Percentiles rank a stretch among this genome's conserved stretches.
These are phyloP conservation scores for Petrocephalus sullivani DNA, from an alignment of 2,797 vertebrate genomes.

Conservation along the genomic window DNA sequence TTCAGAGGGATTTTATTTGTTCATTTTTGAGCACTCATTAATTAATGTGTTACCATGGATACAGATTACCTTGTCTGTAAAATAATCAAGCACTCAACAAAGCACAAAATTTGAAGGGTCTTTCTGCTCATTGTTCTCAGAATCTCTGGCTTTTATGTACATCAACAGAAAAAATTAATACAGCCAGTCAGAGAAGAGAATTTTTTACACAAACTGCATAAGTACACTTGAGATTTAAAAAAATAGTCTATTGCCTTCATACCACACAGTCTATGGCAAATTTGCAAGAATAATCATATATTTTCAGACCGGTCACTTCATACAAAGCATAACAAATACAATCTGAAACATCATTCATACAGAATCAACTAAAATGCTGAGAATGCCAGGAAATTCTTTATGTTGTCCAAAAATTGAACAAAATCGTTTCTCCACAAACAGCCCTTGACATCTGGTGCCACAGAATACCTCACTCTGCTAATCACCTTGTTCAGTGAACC, in stretches of 20 bases:
- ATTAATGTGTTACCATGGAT: slow-evolving; percentile 36
- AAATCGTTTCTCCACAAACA: not conserved
- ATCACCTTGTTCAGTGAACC: not conserved
- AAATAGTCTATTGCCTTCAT: not conserved
- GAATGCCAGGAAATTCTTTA: not conserved
- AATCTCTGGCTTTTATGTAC: not conserved
- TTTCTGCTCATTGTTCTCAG: not conserved
- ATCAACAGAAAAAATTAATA: not conserved
- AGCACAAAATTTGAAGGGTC: not conserved
- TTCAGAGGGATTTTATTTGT: not conserved
- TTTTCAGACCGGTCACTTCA: not conserved
- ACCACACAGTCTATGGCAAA: not conserved
- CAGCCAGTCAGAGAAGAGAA: not conserved
- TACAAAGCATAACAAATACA: not conserved
- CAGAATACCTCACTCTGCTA: not conserved
- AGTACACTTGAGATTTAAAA: not conserved
- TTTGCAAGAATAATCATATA: not conserved
- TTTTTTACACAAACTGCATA: not conserved
- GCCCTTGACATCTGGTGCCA: not conserved
- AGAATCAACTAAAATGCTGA: not conserved
- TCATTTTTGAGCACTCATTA: slow-evolving; percentile 28
- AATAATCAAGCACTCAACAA: not conserved
- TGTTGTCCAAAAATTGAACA: not conserved
- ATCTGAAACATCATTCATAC: not conserved
- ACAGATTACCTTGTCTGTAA: slow-evolving; percentile 18